Conservation (phyloP, 2,113 vertebrate species). For the Suncus etruscus region DNA sequence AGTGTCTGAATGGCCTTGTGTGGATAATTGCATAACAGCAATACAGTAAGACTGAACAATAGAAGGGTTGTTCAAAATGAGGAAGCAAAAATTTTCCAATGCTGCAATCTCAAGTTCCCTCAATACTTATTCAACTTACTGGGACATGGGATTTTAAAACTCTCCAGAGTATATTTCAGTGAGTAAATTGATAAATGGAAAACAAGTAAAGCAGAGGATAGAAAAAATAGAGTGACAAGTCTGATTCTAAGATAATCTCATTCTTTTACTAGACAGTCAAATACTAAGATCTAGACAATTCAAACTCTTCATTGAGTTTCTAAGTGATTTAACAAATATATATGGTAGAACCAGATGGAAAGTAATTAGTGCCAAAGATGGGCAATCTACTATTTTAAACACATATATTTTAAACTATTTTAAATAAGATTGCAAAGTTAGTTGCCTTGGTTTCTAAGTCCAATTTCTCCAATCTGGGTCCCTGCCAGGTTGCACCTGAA, state of each 20-base stretch:
- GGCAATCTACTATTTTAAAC: not conserved
- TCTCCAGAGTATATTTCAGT: not conserved
- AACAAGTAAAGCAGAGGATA: not conserved
- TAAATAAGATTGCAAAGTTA: not conserved
- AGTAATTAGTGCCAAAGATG: not conserved
- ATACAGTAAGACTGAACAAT: constrained; percentile 35
- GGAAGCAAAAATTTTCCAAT: constrained; percentile 63
- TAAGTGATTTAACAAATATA: not conserved
- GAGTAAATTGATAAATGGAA: not conserved
- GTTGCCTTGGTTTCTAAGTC: not conserved
- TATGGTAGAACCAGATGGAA: not conserved
- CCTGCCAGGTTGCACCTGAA: not conserved
- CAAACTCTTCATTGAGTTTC: not conserved
- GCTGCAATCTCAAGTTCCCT: constrained; percentile 48
- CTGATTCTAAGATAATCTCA: not conserved
- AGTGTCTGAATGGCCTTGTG: not conserved
- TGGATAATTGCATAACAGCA: not conserved
- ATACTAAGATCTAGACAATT: constrained; percentile 1
- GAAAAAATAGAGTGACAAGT: too few species aligned
- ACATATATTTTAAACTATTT: not conserved
- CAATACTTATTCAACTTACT: not conserved
- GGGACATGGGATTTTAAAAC: not conserved
- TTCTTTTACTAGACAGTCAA: not conserved
- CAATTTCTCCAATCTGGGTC: not conserved
- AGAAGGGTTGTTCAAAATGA: constrained; percentile 11